Evolutionary conservation across 1,140 invertebrate species (phyloP), one percentile per base, ranked within the genome.

Genomic region (Andricus grossulariae): DNA sequence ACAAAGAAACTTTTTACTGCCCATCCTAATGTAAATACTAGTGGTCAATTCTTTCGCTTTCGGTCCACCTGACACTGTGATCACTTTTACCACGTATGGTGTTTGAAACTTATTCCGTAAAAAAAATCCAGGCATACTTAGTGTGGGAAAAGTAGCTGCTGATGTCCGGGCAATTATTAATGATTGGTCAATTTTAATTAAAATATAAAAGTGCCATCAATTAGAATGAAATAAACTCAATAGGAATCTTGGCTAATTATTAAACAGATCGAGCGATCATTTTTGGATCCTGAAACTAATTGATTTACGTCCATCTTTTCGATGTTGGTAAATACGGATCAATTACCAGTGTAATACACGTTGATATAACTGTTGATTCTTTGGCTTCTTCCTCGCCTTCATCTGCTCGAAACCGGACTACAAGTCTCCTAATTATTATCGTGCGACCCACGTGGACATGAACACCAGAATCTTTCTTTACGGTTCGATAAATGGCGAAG

Each of bases 401-500:
- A 15, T 66, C 25, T 66, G 25, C 25, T 77, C 71, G 72, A 72
- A 74, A 54, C 76, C 79, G 73, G 76, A 75, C 50, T 50, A 78
- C 73, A 80, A 74, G 76, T 77, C 51, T 57, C 16, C 50, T 52
- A 78, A 84, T 84, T 77, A 84, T 84, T 79, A 82, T 84, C 80
- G 75, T 75, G 76, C 80, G 74, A 80, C 50, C 77, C 82, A 79
- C 78, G 82, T 84, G 82, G 79, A 80, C 80, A 83, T 80, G 74
- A 18, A 54, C 52, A 54, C n/a, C 52, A 76, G 72, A 76, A 75
- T 81, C 80, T 77, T 83, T 81, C 79, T 80, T 82, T 76, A 81
- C 83, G 82, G 80, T 81, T 84, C 80, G 79, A 84, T 84, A 82
- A 84, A 81, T 82, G 77, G 80, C 74, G 75, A 57, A 77, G 32